Conservation (phyloP, 2,113 vertebrate species). For the Buteo buteo region DNA sequence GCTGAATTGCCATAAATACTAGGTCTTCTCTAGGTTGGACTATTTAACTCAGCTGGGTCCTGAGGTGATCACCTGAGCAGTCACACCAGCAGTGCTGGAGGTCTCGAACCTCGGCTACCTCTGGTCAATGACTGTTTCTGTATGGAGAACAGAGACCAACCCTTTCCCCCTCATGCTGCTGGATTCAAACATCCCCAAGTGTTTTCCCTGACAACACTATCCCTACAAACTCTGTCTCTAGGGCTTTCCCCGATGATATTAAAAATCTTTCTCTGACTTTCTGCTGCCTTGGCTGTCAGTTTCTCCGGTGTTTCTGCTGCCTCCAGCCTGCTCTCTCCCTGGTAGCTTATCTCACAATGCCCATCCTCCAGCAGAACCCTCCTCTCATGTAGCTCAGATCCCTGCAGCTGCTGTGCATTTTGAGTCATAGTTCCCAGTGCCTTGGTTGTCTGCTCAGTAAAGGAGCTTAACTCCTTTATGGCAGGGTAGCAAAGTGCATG, state of each 20-base stretch:
- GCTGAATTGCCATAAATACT: too few relatives aligned
- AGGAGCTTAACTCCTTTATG: not conserved
- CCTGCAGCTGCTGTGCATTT: not conserved
- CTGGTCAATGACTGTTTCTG: not conserved
- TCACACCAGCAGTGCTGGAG: not conserved
- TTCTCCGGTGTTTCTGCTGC: not conserved
- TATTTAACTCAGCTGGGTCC: not conserved
- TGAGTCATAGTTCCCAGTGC: not conserved
- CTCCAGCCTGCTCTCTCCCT: not conserved
- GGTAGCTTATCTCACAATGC: not conserved
- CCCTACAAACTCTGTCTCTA: not conserved
- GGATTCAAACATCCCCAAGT: not conserved
- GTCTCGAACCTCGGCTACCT: rapidly evolving
- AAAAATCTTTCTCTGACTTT: not conserved
- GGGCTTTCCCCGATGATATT: not conserved
- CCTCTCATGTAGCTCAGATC: not conserved
- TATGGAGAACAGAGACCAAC: not conserved
- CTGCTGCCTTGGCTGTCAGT: not conserved
- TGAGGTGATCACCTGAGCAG: not conserved
- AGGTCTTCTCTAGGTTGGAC: not conserved
- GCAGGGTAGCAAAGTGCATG: not conserved
- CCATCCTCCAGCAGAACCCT: not conserved
- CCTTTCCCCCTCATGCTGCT: not conserved
- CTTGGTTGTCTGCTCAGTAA: not conserved
- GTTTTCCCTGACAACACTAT: not conserved